Evolutionary conservation across 2,797 vertebrate genomes (phyloP).

Genomic region (Bradypus variegatus): DNA sequence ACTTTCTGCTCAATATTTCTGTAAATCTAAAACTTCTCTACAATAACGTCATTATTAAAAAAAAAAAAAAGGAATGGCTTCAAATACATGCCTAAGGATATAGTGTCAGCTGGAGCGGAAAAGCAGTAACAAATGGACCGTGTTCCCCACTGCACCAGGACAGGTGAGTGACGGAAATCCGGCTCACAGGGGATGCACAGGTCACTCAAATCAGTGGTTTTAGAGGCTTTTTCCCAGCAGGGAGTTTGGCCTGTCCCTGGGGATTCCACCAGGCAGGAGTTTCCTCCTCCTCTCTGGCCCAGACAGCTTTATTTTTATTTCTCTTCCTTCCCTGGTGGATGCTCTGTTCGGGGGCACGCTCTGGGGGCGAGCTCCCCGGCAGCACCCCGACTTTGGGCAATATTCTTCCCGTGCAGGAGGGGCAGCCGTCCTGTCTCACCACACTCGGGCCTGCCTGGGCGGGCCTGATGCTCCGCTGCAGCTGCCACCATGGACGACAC

Average conservation of each 20-base stretch:
- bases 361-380: background rate
- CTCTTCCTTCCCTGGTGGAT: background rate
- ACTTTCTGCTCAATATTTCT: too few relatives aligned
- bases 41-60: too few relatives aligned
- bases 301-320: conserved; percentile 31
- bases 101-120: background rate
- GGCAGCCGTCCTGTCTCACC: background rate
- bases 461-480: background rate
- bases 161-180: background rate
- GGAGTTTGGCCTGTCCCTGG: too few relatives aligned
- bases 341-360: background rate
- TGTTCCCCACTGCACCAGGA: too few relatives aligned
- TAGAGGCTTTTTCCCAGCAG: too few relatives aligned
- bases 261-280: too few relatives aligned
- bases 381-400: background rate
- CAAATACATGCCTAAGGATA: background rate
- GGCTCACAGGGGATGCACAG: too few relatives aligned
- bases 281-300: background rate
- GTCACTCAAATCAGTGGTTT: too few relatives aligned
- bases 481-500: too few relatives aligned
- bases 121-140: background rate
- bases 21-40: too few relatives aligned
- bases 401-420: background rate
- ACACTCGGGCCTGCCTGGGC: background rate
- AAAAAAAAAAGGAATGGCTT: background rate